phyloP scores from a whole-genome alignment of 1,140 invertebrate genomes.

The Zophobas morio region DNA sequence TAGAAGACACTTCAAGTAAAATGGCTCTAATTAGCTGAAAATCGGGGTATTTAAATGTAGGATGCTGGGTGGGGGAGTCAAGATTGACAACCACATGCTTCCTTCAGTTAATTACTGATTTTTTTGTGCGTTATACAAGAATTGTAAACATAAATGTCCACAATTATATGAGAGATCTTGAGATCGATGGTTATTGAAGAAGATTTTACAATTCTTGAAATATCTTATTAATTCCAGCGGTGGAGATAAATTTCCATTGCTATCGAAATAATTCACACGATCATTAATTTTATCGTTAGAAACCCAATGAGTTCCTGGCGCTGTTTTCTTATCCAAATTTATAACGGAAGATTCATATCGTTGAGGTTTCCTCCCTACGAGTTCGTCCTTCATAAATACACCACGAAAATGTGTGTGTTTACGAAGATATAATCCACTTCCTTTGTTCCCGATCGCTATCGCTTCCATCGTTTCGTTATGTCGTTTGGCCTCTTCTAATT shows the following conservation, averaged over 20 bases:
- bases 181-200: not conserved
- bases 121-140: too few species aligned
- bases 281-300: not conserved
- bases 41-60: too few species aligned
- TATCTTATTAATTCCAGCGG: not conserved
- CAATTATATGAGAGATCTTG: not conserved
- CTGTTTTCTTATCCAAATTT: not conserved
- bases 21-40: too few species aligned
- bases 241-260: not conserved
- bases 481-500: not conserved
- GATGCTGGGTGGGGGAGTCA: too few species aligned
- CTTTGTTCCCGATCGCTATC: not conserved
- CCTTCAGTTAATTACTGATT: too few species aligned
- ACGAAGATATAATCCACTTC: not conserved
- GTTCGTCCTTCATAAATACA: constrained; percentile 1
- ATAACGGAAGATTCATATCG: too few species aligned
- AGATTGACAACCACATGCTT: too few species aligned
- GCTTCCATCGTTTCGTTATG: not conserved
- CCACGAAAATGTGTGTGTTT: not conserved
- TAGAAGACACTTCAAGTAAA: too few species aligned
- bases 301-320: not conserved
- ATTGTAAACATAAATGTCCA: not conserved
- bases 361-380: not conserved
- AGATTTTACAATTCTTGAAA: not conserved
- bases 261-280: not conserved